Base-by-base conservation (phyloP, 2,113 vertebrate genomes). In the Synodontis membranacea region DNA sequence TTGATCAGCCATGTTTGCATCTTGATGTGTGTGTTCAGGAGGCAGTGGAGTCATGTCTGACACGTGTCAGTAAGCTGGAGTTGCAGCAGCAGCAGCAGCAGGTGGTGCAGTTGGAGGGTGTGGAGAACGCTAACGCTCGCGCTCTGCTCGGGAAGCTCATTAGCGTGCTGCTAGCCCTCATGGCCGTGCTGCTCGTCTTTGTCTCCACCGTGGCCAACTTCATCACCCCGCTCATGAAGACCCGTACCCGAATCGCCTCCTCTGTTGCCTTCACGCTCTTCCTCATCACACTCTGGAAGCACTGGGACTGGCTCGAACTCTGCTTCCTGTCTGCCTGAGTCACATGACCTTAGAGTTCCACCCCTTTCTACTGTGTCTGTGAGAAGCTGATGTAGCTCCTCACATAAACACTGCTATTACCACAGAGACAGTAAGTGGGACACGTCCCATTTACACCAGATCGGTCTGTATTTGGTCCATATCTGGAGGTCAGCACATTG, bases 161-260 rank as follows among this genome's bases (percentile, higher is more conserved):
- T 94, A 99, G 99, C 1, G 96, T 99, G 91, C 97, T 99, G 93
- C 95, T 99, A 92, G 97, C 97, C 0, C 96, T 99, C 79, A 99
- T 99, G 98, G 98, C 98, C 0, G 98, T 99, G 91, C 94, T 99
- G 89, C 95, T 99, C 93, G 98, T 99, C 89, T 99, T 99, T 1
- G 98, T 99, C 89, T 99, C 98, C 95, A 99, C 98, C 86, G 91
- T 97, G 39, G 98, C 98, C 94, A 99, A 96, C 95, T 99, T 99
- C 94, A 98, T 99, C 95, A 99, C 98, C 0, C 98, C 98, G 0
- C 95, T 99, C 93, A 97, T 99, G 97, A 99, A 98, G 96, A 99
- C 97, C 2, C 95, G 98, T 48, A 92, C 95, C 75, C 97, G 98
- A 31, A 94, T 98, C 88, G 95, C 96, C 72, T 93, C 96, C 95